phyloP scores from a whole-genome alignment of 2,113 vertebrate genomes.

The Cyanoliseus patagonus region DNA sequence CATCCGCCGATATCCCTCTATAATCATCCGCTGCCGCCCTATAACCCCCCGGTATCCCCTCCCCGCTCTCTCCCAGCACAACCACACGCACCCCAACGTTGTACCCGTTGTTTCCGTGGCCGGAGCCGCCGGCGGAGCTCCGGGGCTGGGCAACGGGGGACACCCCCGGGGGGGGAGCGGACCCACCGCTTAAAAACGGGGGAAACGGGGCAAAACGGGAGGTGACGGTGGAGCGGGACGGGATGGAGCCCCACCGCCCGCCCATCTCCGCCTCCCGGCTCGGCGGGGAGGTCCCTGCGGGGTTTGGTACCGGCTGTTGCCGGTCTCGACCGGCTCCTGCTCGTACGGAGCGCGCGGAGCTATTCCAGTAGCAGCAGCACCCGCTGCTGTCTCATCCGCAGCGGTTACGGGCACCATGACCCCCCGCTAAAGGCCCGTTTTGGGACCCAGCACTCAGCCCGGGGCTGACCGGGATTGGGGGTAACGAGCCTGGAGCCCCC shows the following conservation, averaged over 20 bases:
- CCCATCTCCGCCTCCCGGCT: background rate
- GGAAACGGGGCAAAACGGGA: background rate
- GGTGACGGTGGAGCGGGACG: background rate
- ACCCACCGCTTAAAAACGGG: background rate
- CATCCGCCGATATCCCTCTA: background rate
- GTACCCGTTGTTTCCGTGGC: no score
- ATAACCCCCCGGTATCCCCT: background rate
- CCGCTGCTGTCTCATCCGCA: accelerated
- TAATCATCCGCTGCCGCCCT: background rate
- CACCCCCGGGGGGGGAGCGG: no score
- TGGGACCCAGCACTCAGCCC: background rate
- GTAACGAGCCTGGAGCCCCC: background rate
- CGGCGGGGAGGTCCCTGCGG: background rate
- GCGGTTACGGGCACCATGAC: background rate
- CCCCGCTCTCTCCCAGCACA: background rate
- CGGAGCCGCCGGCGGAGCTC: background rate
- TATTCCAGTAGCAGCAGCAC: background rate
- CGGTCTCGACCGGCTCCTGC: background rate
- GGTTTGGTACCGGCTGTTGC: background rate
- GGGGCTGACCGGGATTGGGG: background rate
- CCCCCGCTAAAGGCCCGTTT: background rate
- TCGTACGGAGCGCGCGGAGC: background rate
- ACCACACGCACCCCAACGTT: background rate
- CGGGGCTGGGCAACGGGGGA: background rate
- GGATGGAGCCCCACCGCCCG: background rate